Percentiles rank a stretch among this genome's conserved stretches.
These are phyloP conservation scores for Bubo scandiacus DNA, from an alignment of 2,113 vertebrate species.

Conservation along the genomic window DNA sequence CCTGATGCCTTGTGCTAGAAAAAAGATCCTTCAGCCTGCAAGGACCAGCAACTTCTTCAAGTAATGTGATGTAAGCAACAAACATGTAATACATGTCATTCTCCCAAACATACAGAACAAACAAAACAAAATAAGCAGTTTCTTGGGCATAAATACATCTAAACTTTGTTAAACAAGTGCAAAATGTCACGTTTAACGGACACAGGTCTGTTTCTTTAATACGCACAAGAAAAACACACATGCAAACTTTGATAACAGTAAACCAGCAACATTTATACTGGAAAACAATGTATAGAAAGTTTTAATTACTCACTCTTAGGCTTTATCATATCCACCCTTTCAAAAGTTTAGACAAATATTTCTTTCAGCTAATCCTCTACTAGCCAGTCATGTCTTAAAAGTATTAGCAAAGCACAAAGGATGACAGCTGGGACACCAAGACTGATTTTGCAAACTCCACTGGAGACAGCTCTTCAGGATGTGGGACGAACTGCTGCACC, in stretches of 20 bases:
- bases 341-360: not conserved
- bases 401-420: not conserved
- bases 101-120: not conserved
- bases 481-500: rapidly evolving
- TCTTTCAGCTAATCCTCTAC: not conserved
- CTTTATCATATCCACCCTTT: not conserved
- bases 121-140: not conserved
- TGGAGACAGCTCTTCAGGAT: not conserved
- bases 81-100: not conserved
- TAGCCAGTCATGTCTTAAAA: not conserved
- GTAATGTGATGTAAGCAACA: not conserved
- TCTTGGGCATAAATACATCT: not conserved
- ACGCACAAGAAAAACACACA: not conserved
- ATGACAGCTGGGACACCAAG: too few relatives aligned
- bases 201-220: not conserved
- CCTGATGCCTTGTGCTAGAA: not conserved
- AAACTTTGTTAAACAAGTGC: not conserved
- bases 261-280: not conserved
- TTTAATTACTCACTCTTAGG: not conserved
- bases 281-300: not conserved
- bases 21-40: not conserved
- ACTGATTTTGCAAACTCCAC: not conserved
- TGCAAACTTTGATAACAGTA: not conserved
- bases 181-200: not conserved
- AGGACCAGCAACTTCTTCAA: not conserved